Evolutionary conservation across 2,113 vertebrate genomes (phyloP), one percentile per base, ranked within the genome.

Genomic region (Pungitius pungitius): DNA sequence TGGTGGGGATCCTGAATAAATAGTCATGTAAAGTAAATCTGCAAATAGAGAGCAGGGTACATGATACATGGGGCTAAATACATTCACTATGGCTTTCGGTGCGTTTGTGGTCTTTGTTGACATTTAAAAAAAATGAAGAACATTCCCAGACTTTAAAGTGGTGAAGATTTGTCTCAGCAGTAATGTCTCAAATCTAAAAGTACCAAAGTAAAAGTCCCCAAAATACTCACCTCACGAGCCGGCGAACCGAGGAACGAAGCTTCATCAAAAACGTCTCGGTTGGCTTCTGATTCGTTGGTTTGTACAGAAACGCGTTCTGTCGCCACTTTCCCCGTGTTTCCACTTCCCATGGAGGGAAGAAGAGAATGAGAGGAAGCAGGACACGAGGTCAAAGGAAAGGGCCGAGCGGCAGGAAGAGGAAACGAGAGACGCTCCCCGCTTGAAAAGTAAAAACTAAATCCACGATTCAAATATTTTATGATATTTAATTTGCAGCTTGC

Each of bases 331-430:
- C 33, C 33, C 33, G 5, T 35, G 59, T 69, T 67, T 73, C 18
- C 24, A 18, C 56, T 71, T 49, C 24, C 43, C 33, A 1, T 0
- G 10, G 0, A 3, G 33, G 12, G 51, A 64, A 5, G 1, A 6
- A 11, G 62, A 89, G 75, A 87, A 87, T 79, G 62, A 43, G 27
- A 75, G 87, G 87, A 89, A 89, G 59, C 63, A 13, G 70, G 56
- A 54, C 37, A 3, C 8, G 51, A 39, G 74, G 64, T 27, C 24
- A 69, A n/a, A 59, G 86, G 81, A 87, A 83, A 67, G n/a, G 64
- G 63, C 58, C 0, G 42, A 80, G 73, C 39, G 1, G 61, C 22
- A 72, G 76, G 49, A 51, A 51, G 58, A 56, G 7, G 62, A 77
- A 74, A 42, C 26, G 37, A 14, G 52, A 26, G 18, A 40, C 2